phyloP scores from a whole-genome alignment of 2,888 invertebrate species.

The Agrochola circellaris region DNA sequence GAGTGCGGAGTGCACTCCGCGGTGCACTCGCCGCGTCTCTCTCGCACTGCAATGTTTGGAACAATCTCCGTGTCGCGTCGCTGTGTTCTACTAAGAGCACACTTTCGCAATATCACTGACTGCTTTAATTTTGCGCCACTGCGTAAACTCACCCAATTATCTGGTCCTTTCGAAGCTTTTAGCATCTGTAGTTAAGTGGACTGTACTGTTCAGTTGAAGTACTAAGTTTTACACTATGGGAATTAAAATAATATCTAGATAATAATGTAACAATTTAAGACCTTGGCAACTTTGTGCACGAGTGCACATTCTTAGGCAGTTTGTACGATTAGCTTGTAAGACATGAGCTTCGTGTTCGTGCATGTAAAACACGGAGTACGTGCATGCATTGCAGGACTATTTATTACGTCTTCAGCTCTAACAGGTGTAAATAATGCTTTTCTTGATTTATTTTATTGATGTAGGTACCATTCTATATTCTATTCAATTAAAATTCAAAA shows the following conservation, averaged over 20 bases:
- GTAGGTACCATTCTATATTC: background rate
- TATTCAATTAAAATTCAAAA: slow-evolving; percentile 7
- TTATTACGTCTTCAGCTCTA: slow-evolving; percentile 48
- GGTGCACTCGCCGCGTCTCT: slow-evolving; percentile 68
- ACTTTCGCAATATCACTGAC: slow-evolving; percentile 70
- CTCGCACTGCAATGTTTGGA: slow-evolving; percentile 71
- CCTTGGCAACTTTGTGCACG: slow-evolving; percentile 59
- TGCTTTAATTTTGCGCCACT: slow-evolving; percentile 64
- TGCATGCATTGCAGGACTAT: slow-evolving; percentile 44
- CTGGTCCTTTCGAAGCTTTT: slow-evolving; percentile 41
- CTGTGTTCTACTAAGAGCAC: slow-evolving; percentile 66
- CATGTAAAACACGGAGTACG: slow-evolving; percentile 58
- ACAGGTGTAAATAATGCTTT: slow-evolving; percentile 30
- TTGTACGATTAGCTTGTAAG: slow-evolving; percentile 61
- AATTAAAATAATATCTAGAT: slow-evolving; percentile 6
- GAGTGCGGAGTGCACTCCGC: slow-evolving; percentile 56
- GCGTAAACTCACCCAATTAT: slow-evolving; percentile 64
- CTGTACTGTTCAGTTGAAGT: slow-evolving; percentile 15
- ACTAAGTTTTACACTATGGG: background rate
- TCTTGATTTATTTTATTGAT: slow-evolving; percentile 34
- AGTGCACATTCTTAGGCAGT: slow-evolving; percentile 58
- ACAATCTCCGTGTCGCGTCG: slow-evolving; percentile 69
- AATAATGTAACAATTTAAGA: slow-evolving; percentile 55
- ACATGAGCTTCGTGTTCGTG: slow-evolving; percentile 63
- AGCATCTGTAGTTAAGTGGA: slow-evolving; percentile 18